Evolutionary conservation across 2,797 vertebrate species (phyloP).

Genomic region (Botia almorhae): DNA sequence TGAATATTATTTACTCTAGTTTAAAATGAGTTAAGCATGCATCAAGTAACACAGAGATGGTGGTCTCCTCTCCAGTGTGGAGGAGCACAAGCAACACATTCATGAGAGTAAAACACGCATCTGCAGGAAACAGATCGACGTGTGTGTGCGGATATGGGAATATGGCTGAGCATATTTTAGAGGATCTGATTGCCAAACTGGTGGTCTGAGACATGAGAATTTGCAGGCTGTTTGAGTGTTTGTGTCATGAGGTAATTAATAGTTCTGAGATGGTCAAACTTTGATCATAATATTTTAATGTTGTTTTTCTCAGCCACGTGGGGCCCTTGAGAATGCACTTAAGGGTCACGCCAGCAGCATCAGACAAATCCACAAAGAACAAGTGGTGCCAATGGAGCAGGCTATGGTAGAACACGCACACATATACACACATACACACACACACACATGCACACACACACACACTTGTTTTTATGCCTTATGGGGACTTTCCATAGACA

Average conservation of each 20-base stretch:
- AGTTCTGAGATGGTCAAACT: not conserved
- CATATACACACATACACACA: no score
- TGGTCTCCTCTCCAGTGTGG: constrained; percentile 15
- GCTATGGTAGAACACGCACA: constrained; percentile 82
- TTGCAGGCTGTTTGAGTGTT: constrained; percentile 11
- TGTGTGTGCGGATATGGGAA: not conserved
- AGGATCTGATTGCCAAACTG: constrained; percentile 21
- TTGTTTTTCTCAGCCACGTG: constrained; percentile 78
- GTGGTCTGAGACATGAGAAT: not conserved
- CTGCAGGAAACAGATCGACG: not conserved
- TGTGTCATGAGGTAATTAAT: constrained; percentile 21
- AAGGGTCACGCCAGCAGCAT: constrained; percentile 85
- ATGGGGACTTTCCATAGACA: no score
- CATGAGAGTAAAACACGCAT: constrained; percentile 54
- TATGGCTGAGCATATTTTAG: constrained; percentile 51
- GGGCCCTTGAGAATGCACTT: constrained; percentile 86
- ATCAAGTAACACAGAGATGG: constrained; percentile 12
- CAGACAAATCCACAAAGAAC: constrained; percentile 82
- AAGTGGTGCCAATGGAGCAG: constrained; percentile 86
- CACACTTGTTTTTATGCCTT: no score
- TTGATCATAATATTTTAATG: not conserved
- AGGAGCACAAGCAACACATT: constrained; percentile 67
- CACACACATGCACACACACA: no score
- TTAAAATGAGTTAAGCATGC: constrained; percentile 22
- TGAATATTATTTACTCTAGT: not conserved